phyloP scores from a whole-genome alignment of 2,888 invertebrate species.

The Lasiommata megera region DNA sequence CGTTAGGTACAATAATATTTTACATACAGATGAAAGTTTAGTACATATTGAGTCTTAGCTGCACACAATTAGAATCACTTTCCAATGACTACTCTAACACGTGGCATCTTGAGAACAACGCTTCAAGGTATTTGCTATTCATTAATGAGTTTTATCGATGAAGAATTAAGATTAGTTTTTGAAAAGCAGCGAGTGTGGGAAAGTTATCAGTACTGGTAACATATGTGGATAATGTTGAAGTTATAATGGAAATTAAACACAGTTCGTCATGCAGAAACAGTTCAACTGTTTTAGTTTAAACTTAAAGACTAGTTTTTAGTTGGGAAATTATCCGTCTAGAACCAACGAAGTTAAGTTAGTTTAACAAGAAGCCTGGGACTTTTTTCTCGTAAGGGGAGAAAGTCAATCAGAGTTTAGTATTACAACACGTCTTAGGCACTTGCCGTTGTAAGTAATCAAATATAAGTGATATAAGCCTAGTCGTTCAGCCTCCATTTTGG shows the following conservation, averaged over 20 bases:
- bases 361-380: neutral
- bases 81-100: neutral
- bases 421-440: no score
- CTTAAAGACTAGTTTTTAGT: neutral
- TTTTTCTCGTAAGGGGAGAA: neutral
- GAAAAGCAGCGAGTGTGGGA: neutral
- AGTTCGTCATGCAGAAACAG: neutral
- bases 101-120: neutral
- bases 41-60: neutral
- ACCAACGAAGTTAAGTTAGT: neutral
- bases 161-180: neutral
- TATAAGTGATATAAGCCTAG: no score
- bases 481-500: no score
- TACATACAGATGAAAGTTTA: neutral
- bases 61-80: neutral
- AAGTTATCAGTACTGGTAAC: neutral
- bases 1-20: neutral
- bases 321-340: neutral
- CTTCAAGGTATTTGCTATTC: neutral
- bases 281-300: neutral
- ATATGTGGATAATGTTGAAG: neutral
- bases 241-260: slow-evolving; percentile 7
- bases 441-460: no score
- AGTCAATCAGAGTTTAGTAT: no score
- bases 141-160: neutral